Evolutionary conservation across 2,797 vertebrate genomes (phyloP).

Genomic region (Rhynchonycteris naso): DNA sequence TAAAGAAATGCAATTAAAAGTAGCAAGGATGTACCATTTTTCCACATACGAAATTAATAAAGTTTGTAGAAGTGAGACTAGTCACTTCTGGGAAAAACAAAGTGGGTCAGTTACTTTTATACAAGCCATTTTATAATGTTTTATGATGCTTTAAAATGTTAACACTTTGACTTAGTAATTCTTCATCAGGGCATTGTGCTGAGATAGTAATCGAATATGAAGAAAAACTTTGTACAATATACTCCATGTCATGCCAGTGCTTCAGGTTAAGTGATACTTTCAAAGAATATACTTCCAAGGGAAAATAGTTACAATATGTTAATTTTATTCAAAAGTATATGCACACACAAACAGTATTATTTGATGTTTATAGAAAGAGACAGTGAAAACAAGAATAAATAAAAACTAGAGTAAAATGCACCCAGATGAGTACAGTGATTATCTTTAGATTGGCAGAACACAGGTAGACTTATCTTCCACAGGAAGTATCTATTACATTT

Average conservation of each 20-base stretch:
- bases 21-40: not conserved
- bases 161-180: not conserved
- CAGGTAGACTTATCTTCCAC: not conserved
- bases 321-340: conserved; percentile 27
- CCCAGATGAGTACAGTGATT: not conserved
- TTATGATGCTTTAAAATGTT: not conserved
- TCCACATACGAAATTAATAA: not conserved
- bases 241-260: not conserved
- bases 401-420: not conserved
- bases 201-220: not conserved
- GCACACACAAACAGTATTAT: not conserved
- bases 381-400: not conserved
- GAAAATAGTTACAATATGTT: not conserved
- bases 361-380: not conserved
- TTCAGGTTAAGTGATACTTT: not conserved
- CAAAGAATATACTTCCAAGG: not conserved
- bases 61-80: conserved; percentile 18
- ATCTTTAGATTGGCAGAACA: not conserved
- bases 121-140: not conserved
- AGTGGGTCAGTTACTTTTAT: not conserved
- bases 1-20: conserved; percentile 19
- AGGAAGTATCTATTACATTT: not conserved
- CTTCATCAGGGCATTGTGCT: not conserved
- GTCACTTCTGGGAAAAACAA: not conserved
- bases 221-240: not conserved